These are phyloP conservation scores for Rhincodon typus DNA, from an alignment of 2,797 vertebrate genomes.

Conservation along the genomic window DNA sequence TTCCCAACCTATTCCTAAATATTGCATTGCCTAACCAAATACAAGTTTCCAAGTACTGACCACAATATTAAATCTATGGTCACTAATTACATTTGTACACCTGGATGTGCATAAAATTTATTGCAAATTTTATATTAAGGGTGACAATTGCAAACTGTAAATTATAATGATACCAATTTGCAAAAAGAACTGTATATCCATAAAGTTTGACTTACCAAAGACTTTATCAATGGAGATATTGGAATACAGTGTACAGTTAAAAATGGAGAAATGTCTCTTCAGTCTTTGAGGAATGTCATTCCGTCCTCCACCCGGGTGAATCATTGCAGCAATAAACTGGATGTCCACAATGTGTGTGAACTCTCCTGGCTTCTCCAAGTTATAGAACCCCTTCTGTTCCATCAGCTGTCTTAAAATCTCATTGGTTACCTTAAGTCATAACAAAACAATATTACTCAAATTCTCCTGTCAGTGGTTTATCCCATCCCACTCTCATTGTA, in stretches of 20 bases:
- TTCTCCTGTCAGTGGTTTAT: background rate
- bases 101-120: background rate
- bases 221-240: conserved; percentile 90
- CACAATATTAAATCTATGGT: background rate
- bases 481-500: background rate
- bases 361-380: conserved; percentile 90
- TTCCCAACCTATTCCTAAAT: background rate
- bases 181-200: background rate
- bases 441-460: background rate
- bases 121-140: background rate
- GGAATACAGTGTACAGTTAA: conserved; percentile 90
- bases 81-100: background rate
- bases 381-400: conserved; percentile 89
- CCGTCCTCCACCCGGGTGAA: conserved; percentile 90
- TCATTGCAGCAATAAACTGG: conserved; percentile 94
- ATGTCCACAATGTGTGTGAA: conserved; percentile 86
- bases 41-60: background rate
- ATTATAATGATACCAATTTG: background rate
- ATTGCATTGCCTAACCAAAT: background rate
- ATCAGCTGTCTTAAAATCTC: conserved; percentile 94
- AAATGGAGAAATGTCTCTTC: conserved; percentile 90
- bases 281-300: conserved; percentile 93
- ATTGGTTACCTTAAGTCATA: conserved; percentile 78
- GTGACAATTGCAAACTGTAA: background rate
- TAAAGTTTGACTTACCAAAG: conserved; percentile 68